Conservation (phyloP, 2,113 vertebrate genomes). For the Mormyrus lacerda region DNA sequence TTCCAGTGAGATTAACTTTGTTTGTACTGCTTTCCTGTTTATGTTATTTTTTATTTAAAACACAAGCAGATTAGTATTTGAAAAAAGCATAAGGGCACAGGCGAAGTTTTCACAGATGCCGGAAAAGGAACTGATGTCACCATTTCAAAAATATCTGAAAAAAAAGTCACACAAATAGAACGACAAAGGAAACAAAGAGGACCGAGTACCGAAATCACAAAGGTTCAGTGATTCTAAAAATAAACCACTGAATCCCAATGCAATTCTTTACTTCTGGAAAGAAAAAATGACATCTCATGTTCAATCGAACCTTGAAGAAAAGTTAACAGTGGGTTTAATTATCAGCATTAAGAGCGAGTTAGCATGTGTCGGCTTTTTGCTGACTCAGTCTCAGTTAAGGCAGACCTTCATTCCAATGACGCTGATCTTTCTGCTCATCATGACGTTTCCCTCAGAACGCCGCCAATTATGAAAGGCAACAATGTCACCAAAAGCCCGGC, state of each 20-base stretch:
- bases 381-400: constrained; percentile 65
- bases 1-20: neutral
- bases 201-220: neutral
- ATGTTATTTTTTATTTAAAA: neutral
- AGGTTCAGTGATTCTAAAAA: neutral
- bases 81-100: neutral
- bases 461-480: neutral
- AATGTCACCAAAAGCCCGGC: neutral
- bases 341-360: constrained; percentile 57
- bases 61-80: neutral
- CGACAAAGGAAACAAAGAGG: neutral
- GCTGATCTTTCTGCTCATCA: neutral
- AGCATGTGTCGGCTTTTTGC: constrained; percentile 49
- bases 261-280: neutral
- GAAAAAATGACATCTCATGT: neutral
- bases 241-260: neutral
- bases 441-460: neutral
- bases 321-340: constrained; percentile 47
- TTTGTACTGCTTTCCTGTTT: neutral
- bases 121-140: neutral
- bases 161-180: neutral
- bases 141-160: neutral
- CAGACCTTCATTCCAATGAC: constrained; percentile 34
- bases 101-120: neutral
- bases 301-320: constrained; percentile 24